Percentiles rank a stretch among this genome's conserved stretches.
Evolutionary conservation across 1,140 invertebrate species (phyloP).

Genomic region (Odontomachus brunneus): DNA sequence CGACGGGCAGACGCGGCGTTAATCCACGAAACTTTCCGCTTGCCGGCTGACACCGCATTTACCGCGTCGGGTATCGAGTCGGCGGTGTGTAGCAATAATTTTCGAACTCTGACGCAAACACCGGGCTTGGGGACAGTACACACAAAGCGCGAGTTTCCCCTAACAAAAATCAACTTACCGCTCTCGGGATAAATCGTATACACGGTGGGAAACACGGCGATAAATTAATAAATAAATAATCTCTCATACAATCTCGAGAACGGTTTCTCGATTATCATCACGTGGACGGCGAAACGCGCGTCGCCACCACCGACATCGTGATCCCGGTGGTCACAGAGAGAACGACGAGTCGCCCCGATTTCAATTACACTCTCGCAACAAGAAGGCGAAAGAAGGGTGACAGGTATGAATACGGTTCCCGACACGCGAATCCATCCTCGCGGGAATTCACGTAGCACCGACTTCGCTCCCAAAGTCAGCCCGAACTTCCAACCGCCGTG

Average conservation of each 20-base stretch:
- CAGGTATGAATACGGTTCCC: slow-evolving; percentile 36
- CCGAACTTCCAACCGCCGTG: slow-evolving; percentile 41
- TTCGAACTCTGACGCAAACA: neutral
- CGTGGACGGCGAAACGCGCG: too few species aligned
- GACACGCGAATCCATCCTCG: slow-evolving; percentile 35
- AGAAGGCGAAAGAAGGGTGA: slow-evolving; percentile 13
- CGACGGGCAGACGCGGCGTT: neutral
- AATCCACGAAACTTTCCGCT: neutral
- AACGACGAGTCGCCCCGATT: slow-evolving; percentile 3
- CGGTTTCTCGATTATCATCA: too few species aligned
- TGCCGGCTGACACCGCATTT: slow-evolving; percentile 5
- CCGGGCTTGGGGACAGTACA: too few species aligned
- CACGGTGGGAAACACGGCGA: too few species aligned
- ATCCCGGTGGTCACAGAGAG: too few species aligned
- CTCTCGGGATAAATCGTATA: too few species aligned
- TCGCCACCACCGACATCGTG: neutral
- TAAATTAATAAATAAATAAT: too few species aligned
- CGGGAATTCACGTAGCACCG: slow-evolving; percentile 30
- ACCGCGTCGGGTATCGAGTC: neutral
- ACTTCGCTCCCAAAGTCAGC: slow-evolving; percentile 31
- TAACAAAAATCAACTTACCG: too few species aligned
- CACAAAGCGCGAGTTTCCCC: too few species aligned
- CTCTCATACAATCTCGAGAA: too few species aligned
- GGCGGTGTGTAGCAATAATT: neutral
- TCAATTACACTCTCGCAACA: slow-evolving; percentile 32